Base-by-base conservation (phyloP, 2,113 vertebrate species). In the Plotosus lineatus region DNA sequence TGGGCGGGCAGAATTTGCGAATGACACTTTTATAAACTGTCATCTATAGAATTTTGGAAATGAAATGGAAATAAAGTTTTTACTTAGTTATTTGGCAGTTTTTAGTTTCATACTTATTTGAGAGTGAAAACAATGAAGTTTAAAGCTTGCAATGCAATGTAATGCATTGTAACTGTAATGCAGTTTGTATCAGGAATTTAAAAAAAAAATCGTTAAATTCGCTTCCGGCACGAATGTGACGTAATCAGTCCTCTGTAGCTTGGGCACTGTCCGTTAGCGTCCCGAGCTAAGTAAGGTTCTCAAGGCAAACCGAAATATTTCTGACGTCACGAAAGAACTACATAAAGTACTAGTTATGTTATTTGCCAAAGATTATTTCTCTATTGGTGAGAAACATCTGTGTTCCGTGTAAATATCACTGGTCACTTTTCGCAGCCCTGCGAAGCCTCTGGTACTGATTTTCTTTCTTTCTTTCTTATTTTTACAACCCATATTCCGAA, bases 171-270 rank as follows among this genome's bases (percentile, higher is more conserved):
- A n/a, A n/a, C n/a, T n/a, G n/a, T n/a, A n/a, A n/a, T n/a, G n/a
- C 12, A 46, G 44, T 46, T 46, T 46, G 44, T 12, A 51, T 17
- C 15, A 51, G 21, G 21, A 51, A 50, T 50, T 50, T 5, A 51
- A 51, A 19, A 51, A 17, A 19, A 19, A 31, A 75, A 28, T 28
- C 10, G n/a, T 55, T 12, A 75, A 58, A 44, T 42, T 42, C 38
- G 28, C 51, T 58, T 58, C 55, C 74, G 55, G 74, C 38, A 19
- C 38, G n/a, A 44, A 15, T 44, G 55, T 77, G 75, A 63, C 75
- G 56, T 77, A 14, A 2, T 11, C 69, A 23, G 46, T 33, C 21
- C 9, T 19, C 44, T 42, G 46, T 72, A 21, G 46, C 17, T 19
- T 33, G 28, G 21, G 9, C 38, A 8, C 6, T 26, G 14, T 48